These are phyloP conservation scores for Falcunculus frontatus DNA, from an alignment of 2,113 vertebrate genomes.

Conservation along the genomic window DNA sequence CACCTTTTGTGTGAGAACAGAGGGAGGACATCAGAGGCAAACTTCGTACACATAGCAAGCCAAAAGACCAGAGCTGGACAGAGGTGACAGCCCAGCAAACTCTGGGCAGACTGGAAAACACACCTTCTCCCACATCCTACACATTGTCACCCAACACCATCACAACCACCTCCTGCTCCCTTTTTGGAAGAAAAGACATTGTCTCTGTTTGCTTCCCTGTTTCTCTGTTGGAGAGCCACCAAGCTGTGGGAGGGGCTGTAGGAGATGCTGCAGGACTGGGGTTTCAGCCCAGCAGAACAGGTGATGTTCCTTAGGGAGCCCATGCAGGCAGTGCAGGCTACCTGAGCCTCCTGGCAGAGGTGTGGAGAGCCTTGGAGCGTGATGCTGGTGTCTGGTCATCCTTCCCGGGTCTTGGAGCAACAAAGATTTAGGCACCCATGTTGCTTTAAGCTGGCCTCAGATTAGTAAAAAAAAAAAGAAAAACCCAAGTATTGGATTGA, in stretches of 20 bases:
- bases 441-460: neutral
- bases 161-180: neutral
- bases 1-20: neutral
- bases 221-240: neutral
- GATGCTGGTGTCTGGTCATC: neutral
- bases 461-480: neutral
- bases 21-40: neutral
- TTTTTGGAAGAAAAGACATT: neutral
- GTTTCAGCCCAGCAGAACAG: neutral
- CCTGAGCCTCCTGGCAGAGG: accelerated
- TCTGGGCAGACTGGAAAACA: neutral
- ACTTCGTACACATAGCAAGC: neutral
- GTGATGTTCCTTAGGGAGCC: neutral
- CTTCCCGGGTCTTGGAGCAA: neutral
- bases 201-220: accelerated
- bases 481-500: neutral
- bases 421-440: neutral
- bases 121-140: neutral
- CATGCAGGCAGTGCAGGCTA: neutral
- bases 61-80: neutral
- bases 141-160: neutral
- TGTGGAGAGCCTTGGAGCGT: accelerated
- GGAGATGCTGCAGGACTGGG: neutral
- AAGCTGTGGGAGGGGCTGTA: neutral
- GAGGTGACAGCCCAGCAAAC: neutral